Base-by-base conservation (phyloP, 2,797 vertebrate genomes). In the Typhlichthys eigenmanni region DNA sequence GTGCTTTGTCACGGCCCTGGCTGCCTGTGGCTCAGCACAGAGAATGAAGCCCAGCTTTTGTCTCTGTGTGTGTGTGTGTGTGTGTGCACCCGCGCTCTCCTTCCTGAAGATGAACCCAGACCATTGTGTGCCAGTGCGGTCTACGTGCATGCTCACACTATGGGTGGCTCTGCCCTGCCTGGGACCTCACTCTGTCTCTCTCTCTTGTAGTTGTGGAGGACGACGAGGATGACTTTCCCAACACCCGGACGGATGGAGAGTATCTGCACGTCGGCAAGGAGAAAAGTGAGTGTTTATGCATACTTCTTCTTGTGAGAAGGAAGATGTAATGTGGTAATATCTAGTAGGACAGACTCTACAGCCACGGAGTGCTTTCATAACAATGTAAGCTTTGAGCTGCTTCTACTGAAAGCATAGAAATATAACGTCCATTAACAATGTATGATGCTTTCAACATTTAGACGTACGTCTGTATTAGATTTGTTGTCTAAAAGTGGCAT, bases 141-240 rank as follows among this genome's bases (percentile, higher is more conserved):
- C 72, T 50, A 64, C 73, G 73, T 67, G 74, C 75, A 64, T 79
- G 62, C 66, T 16, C 55, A 13, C 58, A 43, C 54, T 64, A 55
- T 29, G 24, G 8, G 24, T 38, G 71, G 55, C 58, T 29, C 47
- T 55, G 0, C 53, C 59, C 49, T 66, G 46, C 57, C 62, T 38
- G 16, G 65, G 14, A 66, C 9, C 49, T 60, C 64, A 16, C 45
- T 50, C 34, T 47, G 0, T 53, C 58, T 82, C 10, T 60, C 29
- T 62, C 53, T 54, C 13, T 85, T 91, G 57, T 78, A 98, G 95
- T 97, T 46, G 93, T 97, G 70, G 96, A 99, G 90, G 97, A 97
- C 46, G 96, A 98, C 72, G 96, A 97, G 85, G 96, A 98, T 45
- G 96, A 96, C 74, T 98, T 97, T 69, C 94, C 95, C 62, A 94